Base-by-base conservation (phyloP, 2,797 vertebrate genomes). In the Gouania willdenowi region DNA sequence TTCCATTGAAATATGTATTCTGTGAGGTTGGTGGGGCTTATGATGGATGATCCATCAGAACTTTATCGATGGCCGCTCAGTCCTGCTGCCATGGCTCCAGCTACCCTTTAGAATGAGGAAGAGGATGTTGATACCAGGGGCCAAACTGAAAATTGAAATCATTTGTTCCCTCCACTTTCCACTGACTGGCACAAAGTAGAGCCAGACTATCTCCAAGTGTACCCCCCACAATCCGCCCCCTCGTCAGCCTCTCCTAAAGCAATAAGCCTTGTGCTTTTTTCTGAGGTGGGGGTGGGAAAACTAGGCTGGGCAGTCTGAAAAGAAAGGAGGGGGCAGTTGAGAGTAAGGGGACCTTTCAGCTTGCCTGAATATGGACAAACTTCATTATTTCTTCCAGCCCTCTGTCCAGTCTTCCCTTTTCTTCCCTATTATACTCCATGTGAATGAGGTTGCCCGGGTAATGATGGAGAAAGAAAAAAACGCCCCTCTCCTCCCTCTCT, bases 311-410 rank as follows among this genome's bases (percentile, higher is more conserved):
- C 72, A 70, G 65, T 59, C 38, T 65, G 62, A 49, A 71, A 72
- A 73, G 79, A 78, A 59, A 73, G 46, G 61, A 60, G 66, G 72
- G 60, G 60, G 55, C 36, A 77, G 26, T 65, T 53, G 77, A 75
- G 81, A 71, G 79, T 63, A 77, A 51, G 66, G 67, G 74, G 60
- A 76, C 75, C 86, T 88, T 89, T 89, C 81, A 89, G 87, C 69
- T 66, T 16, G 77, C 78, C 81, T 90, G 89, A 90, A 90, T 90
- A 90, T 89, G 87, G 86, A 90, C 86, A 91, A 89, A 91, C 87
- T 89, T 89, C 86, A 90, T 91, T 91, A 89, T 88, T 87, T 89
- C 83, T 81, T 82, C 79, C 79, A 70, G 68, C 82, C 76, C 85
- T 85, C 77, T 75, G 85, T 89, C 84, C 86, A 85, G 84, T 87